Percentiles rank a stretch among this genome's conserved stretches.
Evolutionary conservation across 2,113 vertebrate genomes (phyloP).

Genomic region (Ariopsis seemanni): DNA sequence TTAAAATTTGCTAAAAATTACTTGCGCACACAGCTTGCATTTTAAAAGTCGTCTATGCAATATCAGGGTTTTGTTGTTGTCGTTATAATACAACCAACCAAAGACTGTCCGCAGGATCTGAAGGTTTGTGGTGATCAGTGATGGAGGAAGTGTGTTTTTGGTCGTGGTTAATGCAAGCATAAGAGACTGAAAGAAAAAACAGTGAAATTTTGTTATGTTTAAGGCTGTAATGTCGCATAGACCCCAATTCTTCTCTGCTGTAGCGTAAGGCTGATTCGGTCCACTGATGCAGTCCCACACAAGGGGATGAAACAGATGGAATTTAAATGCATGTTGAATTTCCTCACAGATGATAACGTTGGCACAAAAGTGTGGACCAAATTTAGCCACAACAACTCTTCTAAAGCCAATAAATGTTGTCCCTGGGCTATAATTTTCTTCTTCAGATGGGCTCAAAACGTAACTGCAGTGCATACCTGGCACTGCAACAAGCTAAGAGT

Average conservation of each 20-base stretch:
- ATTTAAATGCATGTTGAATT: neutral
- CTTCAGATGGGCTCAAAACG: neutral
- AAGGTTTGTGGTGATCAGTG: neutral
- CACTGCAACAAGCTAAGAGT: neutral
- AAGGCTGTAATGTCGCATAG: neutral
- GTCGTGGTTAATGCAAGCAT: neutral
- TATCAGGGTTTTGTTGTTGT: too few species aligned
- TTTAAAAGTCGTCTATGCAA: neutral
- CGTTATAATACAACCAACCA: neutral
- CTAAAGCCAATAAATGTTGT: too few species aligned
- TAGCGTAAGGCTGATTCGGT: too few species aligned
- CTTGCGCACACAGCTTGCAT: neutral
- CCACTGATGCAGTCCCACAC: neutral
- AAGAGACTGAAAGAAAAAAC: neutral
- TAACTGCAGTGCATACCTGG: neutral
- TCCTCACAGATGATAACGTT: neutral
- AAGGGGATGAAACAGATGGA: neutral
- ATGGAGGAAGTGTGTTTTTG: neutral
- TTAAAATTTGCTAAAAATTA: neutral
- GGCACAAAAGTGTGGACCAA: neutral
- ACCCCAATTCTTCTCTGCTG: neutral
- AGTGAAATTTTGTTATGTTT: neutral
- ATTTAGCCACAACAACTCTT: neutral
- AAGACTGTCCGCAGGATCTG: neutral
- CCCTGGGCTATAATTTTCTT: neutral